These are phyloP conservation scores for Pseudochirops cupreus DNA, from an alignment of 2,797 vertebrate genomes.

Conservation along the genomic window DNA sequence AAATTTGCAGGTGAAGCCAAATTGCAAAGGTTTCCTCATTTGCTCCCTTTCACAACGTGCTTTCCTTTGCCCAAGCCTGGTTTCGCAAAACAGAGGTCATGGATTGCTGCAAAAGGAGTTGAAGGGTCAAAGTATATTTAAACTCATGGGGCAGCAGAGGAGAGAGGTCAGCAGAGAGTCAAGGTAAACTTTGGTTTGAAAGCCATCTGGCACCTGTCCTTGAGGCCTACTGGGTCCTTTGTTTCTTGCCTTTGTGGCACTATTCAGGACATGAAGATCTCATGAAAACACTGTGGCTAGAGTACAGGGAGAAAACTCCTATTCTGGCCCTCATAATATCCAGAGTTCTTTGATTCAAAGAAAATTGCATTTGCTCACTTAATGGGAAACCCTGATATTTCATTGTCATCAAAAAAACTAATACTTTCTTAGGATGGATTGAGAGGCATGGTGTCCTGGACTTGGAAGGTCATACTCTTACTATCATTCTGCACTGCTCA, in stretches of 20 bases:
- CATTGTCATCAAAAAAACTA: background rate
- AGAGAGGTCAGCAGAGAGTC: background rate
- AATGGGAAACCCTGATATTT: background rate
- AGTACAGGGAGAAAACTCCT: background rate
- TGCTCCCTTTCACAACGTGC: background rate
- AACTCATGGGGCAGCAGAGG: background rate
- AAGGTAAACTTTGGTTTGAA: background rate
- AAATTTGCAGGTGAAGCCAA: background rate
- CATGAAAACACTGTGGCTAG: background rate
- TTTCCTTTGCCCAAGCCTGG: background rate
- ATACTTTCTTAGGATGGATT: background rate
- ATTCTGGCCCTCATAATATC: background rate
- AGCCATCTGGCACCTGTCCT: background rate
- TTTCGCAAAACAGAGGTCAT: constrained; percentile 3
- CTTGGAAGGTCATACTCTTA: background rate
- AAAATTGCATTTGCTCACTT: background rate
- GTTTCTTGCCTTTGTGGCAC: background rate
- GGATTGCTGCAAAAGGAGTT: background rate
- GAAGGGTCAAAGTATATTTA: background rate
- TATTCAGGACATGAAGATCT: background rate
- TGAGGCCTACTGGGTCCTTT: background rate
- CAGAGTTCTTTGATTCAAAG: background rate
- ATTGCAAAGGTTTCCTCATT: background rate
- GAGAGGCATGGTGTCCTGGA: background rate
- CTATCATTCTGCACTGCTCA: background rate